These are phyloP conservation scores for Lagopus leucura DNA, from an alignment of 2,113 vertebrate species.

Conservation along the genomic window DNA sequence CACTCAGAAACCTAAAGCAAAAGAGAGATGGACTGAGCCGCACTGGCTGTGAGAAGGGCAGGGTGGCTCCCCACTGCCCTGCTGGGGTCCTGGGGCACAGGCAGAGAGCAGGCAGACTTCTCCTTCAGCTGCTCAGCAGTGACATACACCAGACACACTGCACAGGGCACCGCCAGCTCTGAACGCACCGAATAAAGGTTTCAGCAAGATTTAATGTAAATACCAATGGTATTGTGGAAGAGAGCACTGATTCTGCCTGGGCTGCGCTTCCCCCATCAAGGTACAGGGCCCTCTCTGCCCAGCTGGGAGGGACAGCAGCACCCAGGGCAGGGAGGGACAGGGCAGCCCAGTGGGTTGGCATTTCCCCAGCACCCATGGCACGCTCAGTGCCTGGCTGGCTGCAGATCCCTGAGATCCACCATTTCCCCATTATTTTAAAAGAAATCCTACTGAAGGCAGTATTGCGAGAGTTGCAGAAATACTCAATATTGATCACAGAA, in stretches of 20 bases:
- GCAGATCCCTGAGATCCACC: not conserved
- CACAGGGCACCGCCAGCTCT: not conserved
- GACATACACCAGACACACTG: not conserved
- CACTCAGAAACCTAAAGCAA: slow-evolving; percentile 30
- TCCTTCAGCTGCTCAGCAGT: not conserved
- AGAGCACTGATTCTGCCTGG: rapidly evolving
- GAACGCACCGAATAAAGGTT: rapidly evolving
- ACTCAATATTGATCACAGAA: slow-evolving; percentile 37
- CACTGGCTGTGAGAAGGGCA: not conserved
- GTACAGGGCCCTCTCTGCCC: not conserved
- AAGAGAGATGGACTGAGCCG: not conserved
- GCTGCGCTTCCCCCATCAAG: not conserved
- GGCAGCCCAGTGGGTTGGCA: rapidly evolving
- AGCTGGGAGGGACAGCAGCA: rapidly evolving
- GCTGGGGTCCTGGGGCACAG: not conserved
- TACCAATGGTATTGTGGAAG: not conserved
- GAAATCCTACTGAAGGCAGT: not conserved
- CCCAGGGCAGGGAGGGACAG: rapidly evolving
- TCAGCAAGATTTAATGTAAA: not conserved
- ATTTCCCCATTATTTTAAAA: not conserved
- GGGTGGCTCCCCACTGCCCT: not conserved
- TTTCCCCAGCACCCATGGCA: not conserved
- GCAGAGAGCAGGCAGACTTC: not conserved
- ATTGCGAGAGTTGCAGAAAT: not conserved
- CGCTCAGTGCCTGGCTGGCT: not conserved